Evolutionary conservation across 2,888 invertebrate genomes (phyloP).

Genomic region (Hypena proboscidalis): DNA sequence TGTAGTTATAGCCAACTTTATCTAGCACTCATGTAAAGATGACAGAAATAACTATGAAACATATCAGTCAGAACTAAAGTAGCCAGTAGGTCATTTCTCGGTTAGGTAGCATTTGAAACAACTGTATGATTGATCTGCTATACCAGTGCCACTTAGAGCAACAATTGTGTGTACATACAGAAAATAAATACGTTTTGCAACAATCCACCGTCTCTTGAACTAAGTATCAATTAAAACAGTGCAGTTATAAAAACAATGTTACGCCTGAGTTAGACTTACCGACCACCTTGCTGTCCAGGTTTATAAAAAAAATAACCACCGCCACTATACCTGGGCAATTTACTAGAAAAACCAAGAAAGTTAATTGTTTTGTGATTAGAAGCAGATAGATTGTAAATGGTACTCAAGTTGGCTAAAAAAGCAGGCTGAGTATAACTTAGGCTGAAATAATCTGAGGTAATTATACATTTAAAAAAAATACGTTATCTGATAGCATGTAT

Average conservation of each 20-base stretch:
- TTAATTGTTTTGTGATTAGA: conserved; percentile 1
- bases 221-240: conserved; percentile 36
- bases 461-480: too few relatives aligned
- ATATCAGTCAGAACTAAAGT: too few relatives aligned
- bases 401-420: not conserved
- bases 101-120: too few relatives aligned
- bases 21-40: too few relatives aligned
- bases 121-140: too few relatives aligned
- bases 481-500: too few relatives aligned
- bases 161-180: not conserved
- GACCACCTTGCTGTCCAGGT: conserved; percentile 19
- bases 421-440: not conserved
- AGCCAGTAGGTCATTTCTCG: too few relatives aligned
- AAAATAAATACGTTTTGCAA: conserved; percentile 20
- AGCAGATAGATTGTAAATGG: not conserved
- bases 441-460: too few relatives aligned
- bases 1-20: too few relatives aligned
- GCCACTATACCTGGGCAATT: conserved; percentile 14
- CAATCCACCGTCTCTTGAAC: conserved; percentile 20
- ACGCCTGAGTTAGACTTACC: conserved; percentile 34
- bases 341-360: not conserved
- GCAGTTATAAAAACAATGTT: conserved; percentile 30
- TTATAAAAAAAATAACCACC: conserved; percentile 24
- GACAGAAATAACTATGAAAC: too few relatives aligned
- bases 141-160: too few relatives aligned